Evolutionary conservation across 2,113 vertebrate genomes (phyloP), one percentile per base, ranked within the genome.

Genomic region (Aegithalos caudatus): DNA sequence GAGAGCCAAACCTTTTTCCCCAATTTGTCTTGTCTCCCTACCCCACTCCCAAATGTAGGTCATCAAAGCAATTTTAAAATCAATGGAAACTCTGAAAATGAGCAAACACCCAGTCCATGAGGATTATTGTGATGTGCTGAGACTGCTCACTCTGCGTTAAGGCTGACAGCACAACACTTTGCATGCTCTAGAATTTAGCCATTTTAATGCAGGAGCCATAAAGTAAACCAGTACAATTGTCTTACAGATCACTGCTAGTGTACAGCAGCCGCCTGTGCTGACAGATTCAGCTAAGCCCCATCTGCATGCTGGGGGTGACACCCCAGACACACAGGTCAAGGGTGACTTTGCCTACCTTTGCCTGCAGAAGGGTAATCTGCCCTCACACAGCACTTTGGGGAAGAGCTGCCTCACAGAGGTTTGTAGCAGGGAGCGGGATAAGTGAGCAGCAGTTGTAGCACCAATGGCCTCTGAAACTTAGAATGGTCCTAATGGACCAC

Each of bases 41-140:
- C 11, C 5, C 19, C 12, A n/a, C 5, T 72, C 22, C 3, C 70
- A 69, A 95, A 72, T 45, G 40, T 71, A 95, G 71, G 50, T 94
- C 44, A 48, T 96, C 85, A 96, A 93, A 97, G 64, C 76, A 95
- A 92, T 95, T 96, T 96, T 61, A 90, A 97, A 97, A 97, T 96
- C 54, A 92, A 78, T 83, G 67, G 51, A 67, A 91, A 79, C 44
- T 92, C 93, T 97, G 95, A 97, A 95, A 96, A 95, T 64, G 57
- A 96, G 87, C 94, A 93, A 95, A 22, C 12, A 17, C 6, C 6
- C 3, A 21, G 47, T 96, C 92, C 64, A 62, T 86, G 65, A 92
- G 70, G 86, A 74, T 85, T 58, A 47, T 69, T 71, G 50, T 79
- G 82, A 92, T 73, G 54, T 29, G 78, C 40, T 92, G 67, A 83